phyloP scores from a whole-genome alignment of 2,113 vertebrate species.

The Blennius ocellaris region DNA sequence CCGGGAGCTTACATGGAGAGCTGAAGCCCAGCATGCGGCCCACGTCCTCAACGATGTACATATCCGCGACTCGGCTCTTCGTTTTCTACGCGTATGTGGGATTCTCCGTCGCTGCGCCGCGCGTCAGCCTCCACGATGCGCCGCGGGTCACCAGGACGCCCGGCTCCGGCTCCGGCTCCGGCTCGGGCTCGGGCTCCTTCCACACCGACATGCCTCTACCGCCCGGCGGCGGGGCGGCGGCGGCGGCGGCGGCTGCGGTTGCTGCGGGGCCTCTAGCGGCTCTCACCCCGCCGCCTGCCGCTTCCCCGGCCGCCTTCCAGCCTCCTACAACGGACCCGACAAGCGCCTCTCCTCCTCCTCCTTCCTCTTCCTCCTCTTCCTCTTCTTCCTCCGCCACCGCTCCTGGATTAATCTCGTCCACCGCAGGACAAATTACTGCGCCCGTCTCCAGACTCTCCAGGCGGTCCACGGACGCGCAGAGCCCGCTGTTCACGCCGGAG shows the following conservation, averaged over 20 bases:
- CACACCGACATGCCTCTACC: conserved; percentile 55
- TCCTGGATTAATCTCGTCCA: conserved; percentile 8
- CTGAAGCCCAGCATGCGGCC: conserved; percentile 77
- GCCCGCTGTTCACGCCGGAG: conserved; percentile 56
- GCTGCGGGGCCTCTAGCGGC: conserved; percentile 37
- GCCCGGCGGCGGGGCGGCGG: conserved; percentile 49
- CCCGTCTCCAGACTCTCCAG: conserved; percentile 35
- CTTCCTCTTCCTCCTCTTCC: conserved; percentile 23
- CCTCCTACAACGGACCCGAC: conserved; percentile 44
- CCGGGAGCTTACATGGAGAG: conserved; percentile 81
- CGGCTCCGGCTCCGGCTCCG: conserved; percentile 31
- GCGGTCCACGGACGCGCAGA: conserved; percentile 59
- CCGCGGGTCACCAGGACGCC: conserved; percentile 68
- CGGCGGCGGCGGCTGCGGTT: conserved; percentile 51
- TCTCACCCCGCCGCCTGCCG: conserved; percentile 30
- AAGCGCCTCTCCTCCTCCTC: conserved; percentile 21
- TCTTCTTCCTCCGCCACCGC: conserved; percentile 25
- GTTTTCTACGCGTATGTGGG: conserved; percentile 75
- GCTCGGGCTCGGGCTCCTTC: conserved; percentile 30
- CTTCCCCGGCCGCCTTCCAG: conserved; percentile 41
- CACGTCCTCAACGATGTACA: conserved; percentile 81
- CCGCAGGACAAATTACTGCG: conserved; percentile 18
- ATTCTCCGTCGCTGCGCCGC: conserved; percentile 76
- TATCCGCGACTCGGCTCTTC: conserved; percentile 70
- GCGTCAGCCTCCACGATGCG: conserved; percentile 76